A percentile compares a stretch with the other conserved stretches of the same genome.
These are phyloP conservation scores for Neotoma lepida DNA, from an alignment of 2,113 vertebrate genomes.

Conservation along the genomic window DNA sequence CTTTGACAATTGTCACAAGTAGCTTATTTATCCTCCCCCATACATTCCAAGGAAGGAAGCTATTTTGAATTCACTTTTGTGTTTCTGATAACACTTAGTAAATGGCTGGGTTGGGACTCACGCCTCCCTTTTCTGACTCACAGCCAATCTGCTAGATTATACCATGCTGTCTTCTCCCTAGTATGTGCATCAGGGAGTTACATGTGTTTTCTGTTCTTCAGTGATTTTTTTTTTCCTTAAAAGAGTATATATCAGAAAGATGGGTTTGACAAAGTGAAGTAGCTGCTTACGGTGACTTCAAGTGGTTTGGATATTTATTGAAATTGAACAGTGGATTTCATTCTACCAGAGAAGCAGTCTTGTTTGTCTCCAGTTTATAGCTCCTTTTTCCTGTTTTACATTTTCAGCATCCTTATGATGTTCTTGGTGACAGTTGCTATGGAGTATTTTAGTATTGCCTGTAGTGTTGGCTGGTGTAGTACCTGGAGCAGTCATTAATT, in stretches of 20 bases:
- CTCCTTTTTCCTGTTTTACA: slow-evolving; percentile 47
- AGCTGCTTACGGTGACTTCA: background rate
- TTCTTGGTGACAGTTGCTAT: slow-evolving; percentile 77
- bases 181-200: background rate
- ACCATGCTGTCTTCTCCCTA: background rate
- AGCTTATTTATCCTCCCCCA: background rate
- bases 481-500: slow-evolving; percentile 23
- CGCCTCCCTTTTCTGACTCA: background rate
- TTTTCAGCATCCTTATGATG: slow-evolving; percentile 65
- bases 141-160: background rate
- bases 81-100: background rate
- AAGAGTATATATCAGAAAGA: background rate
- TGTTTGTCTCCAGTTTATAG: slow-evolving; percentile 42
- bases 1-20: background rate
- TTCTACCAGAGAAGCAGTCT: slow-evolving; percentile 19
- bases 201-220: slow-evolving; percentile 13
- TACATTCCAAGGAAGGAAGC: background rate
- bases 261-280: background rate
- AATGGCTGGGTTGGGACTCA: background rate
- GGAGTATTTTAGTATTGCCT: slow-evolving; percentile 68
- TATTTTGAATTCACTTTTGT: background rate
- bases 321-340: background rate
- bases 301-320: slow-evolving; percentile 36
- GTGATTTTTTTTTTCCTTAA: slow-evolving; percentile 22
- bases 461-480: background rate